phyloP scores from a whole-genome alignment of 2,888 invertebrate species.

The Rhagonycha fulva region DNA sequence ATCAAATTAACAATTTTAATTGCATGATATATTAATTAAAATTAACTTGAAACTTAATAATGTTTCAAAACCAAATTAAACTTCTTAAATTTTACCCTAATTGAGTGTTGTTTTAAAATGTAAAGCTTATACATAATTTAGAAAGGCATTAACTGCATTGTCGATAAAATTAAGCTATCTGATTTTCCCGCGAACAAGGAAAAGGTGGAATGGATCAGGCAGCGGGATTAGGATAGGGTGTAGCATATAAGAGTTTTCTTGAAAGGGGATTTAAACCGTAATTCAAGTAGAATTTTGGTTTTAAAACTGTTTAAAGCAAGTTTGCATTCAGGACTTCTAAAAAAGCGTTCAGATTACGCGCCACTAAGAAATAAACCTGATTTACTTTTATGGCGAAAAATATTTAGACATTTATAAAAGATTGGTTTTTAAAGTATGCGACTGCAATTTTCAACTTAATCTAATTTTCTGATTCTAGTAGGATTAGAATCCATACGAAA shows the following conservation, averaged over 20 bases:
- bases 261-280: slow-evolving; percentile 26
- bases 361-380: slow-evolving; percentile 2
- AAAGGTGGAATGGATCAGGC: slow-evolving; percentile 26
- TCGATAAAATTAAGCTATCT: slow-evolving; percentile 29
- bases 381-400: background rate
- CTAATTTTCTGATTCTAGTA: background rate
- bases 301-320: slow-evolving; percentile 22
- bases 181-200: slow-evolving; percentile 27
- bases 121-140: background rate
- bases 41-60: background rate
- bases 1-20: background rate
- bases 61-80: background rate
- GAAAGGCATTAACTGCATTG: slow-evolving; percentile 11
- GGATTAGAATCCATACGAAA: background rate
- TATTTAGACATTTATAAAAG: background rate
- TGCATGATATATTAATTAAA: background rate
- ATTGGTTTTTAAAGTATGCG: background rate
- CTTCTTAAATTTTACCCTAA: background rate
- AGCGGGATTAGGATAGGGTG: slow-evolving; percentile 20
- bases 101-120: background rate
- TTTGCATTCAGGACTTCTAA: slow-evolving; percentile 10
- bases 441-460: background rate
- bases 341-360: slow-evolving; percentile 11
- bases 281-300: slow-evolving; percentile 22
- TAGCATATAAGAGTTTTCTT: slow-evolving; percentile 22